Percentiles rank a stretch among this genome's conserved stretches.
Conservation (phyloP, 1,140 invertebrate species). For the Steinernema khuongi region DNA sequence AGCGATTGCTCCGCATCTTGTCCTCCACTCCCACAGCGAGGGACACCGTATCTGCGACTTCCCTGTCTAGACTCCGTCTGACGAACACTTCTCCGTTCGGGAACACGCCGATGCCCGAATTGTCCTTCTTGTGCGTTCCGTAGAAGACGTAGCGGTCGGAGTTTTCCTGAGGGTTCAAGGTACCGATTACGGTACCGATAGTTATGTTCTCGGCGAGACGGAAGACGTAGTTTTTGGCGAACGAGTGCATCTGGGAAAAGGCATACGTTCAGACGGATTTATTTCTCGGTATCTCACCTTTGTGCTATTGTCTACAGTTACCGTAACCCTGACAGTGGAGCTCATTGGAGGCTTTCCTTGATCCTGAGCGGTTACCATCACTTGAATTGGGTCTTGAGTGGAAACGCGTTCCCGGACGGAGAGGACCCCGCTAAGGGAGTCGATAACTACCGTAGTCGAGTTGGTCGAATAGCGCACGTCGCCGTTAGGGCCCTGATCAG, state of each 20-base stretch:
- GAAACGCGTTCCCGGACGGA: slow-evolving; percentile 25
- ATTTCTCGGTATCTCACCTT: not conserved
- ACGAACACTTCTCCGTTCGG: not conserved
- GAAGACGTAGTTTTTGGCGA: not conserved
- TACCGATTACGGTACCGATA: slow-evolving; percentile 5
- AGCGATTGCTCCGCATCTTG: not conserved
- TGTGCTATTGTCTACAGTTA: slow-evolving; percentile 1
- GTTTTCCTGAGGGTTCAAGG: not conserved
- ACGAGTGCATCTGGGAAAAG: not conserved
- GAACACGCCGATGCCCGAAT: not conserved
- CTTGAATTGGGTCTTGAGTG: slow-evolving; percentile 47
- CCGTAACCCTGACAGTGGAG: slow-evolving; percentile 60
- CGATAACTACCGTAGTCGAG: not conserved
- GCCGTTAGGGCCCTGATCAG: not conserved
- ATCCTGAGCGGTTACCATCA: slow-evolving; percentile 69
- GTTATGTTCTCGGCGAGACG: not conserved
- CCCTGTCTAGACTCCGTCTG: not conserved
- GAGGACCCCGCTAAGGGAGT: not conserved
- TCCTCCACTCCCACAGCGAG: not conserved
- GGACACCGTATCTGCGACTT: not conserved
- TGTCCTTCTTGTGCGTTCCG: not conserved
- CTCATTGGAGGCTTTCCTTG: slow-evolving; percentile 75
- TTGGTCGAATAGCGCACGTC: not conserved
- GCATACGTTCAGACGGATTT: not conserved
- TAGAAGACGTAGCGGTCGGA: not conserved